Conservation (phyloP, 1,140 invertebrate species). For the Brachionus asplanchnoidis region DNA sequence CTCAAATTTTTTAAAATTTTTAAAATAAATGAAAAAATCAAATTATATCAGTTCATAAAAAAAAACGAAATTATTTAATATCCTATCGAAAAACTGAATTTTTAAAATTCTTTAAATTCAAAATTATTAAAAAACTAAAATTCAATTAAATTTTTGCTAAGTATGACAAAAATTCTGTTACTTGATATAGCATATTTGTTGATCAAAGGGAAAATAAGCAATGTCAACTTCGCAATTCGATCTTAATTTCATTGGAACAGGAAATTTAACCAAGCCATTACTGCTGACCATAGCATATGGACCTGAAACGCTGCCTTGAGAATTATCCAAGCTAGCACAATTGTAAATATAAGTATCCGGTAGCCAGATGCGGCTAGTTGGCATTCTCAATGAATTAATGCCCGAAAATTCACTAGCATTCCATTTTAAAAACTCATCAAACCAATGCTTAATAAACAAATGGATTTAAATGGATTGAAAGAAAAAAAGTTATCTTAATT, state of each 20-base stretch:
- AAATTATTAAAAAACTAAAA: constrained; percentile 45
- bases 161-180: background rate
- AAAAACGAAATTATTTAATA: no score
- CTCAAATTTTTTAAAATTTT: no score
- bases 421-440: constrained; percentile 96
- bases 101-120: no score
- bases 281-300: constrained; percentile 17
- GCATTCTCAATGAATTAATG: constrained; percentile 89
- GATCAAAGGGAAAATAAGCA: constrained; percentile 58
- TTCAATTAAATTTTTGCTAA: background rate
- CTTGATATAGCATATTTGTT: constrained; percentile 47
- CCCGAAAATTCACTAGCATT: constrained; percentile 85
- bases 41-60: no score
- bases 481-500: background rate
- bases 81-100: no score
- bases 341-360: constrained; percentile 99
- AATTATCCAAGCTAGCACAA: constrained; percentile 55
- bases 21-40: no score
- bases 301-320: background rate
- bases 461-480: background rate
- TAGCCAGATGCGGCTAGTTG: constrained; percentile 94
- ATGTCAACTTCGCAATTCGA: constrained; percentile 56
- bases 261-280: constrained; percentile 26
- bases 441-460: constrained; percentile 64
- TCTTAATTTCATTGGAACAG: constrained; percentile 29